Percentiles rank a stretch among this genome's conserved stretches.
phyloP scores from a whole-genome alignment of 2,113 vertebrate species.

The Rattus rattus region DNA sequence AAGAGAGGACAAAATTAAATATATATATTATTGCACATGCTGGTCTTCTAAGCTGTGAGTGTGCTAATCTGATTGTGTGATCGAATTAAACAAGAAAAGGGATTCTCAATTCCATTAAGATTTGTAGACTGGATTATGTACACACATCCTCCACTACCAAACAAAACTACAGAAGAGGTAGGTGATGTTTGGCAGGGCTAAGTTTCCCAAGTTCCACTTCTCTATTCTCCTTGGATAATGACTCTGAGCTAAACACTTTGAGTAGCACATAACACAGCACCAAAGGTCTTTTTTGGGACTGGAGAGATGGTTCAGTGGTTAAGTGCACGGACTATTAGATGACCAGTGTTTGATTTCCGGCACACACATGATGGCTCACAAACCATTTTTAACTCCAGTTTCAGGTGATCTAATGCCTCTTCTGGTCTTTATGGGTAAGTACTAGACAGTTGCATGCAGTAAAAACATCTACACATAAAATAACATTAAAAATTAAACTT shows the following conservation, averaged over 20 bases:
- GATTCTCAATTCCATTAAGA: slow-evolving; percentile 11
- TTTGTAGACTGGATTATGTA: neutral
- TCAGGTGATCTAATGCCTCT: neutral
- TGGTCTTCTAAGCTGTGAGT: neutral
- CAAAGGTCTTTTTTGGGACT: slow-evolving; percentile 12
- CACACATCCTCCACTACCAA: neutral
- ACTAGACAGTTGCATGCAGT: neutral
- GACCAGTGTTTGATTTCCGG: neutral
- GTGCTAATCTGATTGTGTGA: neutral
- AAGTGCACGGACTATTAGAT: neutral
- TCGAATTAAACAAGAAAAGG: slow-evolving; percentile 14
- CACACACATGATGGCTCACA: neutral
- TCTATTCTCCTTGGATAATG: slow-evolving; percentile 28
- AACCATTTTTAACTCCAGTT: neutral
- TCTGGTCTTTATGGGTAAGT: neutral
- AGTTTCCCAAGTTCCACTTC: neutral
- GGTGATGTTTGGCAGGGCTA: neutral
- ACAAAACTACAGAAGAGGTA: neutral
- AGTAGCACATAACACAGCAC: slow-evolving; percentile 32
- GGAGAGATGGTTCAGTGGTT: neutral
- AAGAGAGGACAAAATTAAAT: neutral
- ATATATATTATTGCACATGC: neutral
- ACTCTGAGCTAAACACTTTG: slow-evolving; percentile 61
- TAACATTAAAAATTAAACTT: neutral
- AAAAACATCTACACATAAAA: neutral